Conservation (phyloP, 2,797 vertebrate genomes). For the Champsocephalus gunnari region DNA sequence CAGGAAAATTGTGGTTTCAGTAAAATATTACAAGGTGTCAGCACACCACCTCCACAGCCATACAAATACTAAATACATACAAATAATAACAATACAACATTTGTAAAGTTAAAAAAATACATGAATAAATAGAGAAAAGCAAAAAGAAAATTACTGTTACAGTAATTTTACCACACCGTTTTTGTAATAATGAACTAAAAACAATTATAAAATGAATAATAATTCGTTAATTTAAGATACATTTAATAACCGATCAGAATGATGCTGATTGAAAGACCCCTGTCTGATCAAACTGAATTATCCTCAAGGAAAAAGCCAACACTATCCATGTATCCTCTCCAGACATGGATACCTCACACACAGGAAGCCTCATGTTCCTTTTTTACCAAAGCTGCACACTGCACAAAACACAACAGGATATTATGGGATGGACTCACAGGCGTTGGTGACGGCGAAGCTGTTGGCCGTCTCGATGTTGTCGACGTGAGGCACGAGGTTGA, state of each 20-base stretch:
- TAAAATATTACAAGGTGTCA: too few species aligned
- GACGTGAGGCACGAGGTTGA: slow-evolving; percentile 99
- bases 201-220: not conserved
- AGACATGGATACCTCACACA: not conserved
- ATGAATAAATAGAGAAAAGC: too few species aligned
- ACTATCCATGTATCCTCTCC: not conserved
- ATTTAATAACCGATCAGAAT: not conserved
- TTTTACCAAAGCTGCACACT: not conserved
- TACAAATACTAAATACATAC: too few species aligned
- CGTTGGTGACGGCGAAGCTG: slow-evolving; percentile 99
- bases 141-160: too few species aligned
- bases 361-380: not conserved
- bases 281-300: not conserved
- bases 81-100: too few species aligned
- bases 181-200: too few species aligned
- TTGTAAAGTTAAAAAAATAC: too few species aligned
- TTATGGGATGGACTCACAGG: slow-evolving; percentile 89
- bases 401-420: not conserved
- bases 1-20: not conserved
- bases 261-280: not conserved
- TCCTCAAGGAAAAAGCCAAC: not conserved
- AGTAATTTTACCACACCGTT: too few species aligned
- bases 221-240: not conserved
- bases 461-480: slow-evolving; percentile 99
- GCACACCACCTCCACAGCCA: too few species aligned